Evolutionary conservation across 2,797 vertebrate species (phyloP), one percentile per base, ranked within the genome.

Genomic region (Heteromormyrus szaboi): DNA sequence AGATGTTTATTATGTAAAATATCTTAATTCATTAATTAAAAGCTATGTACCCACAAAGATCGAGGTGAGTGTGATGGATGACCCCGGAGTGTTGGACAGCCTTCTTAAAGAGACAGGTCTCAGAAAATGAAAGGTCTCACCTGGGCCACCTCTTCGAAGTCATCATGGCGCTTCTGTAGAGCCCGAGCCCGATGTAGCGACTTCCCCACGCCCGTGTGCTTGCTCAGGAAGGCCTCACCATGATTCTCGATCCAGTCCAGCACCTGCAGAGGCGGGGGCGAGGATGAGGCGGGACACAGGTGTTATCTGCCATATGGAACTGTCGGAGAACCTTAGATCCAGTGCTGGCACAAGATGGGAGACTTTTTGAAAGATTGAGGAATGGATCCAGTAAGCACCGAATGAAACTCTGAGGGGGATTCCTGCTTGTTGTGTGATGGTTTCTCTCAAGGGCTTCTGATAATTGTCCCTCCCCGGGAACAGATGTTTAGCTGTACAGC

Each of bases 161-260:
- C 97, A 91, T 97, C 97, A 0, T 98, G 97, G 88, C 97, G 96
- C 91, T 98, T 98, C 94, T 98, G 97, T 88, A 98, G 94, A 0
- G 97, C 97, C 0, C 97, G 94, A 46, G 97, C 97, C 92, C 97
- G 95, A 91, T 98, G 97, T 0, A 98, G 93, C 29, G 97, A 98
- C 89, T 98, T 98, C 2, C 97, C 97, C 88, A 98, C 97, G 85
- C 97, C 97, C 0, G 97, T 98, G 90, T 98, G 97, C 93, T 98
- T 98, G 92, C 97, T 97, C 92, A 98, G 96, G 92, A 98, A 98
- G 85, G 97, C 97, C 92, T 98, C 97, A 0, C 97, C 97, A 0
- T 98, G 97, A 88, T 97, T 97, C 94, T 97, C 97, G 83, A 97
- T 97, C 97, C 97, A 98, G 93, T 98, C 97, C 92, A 97, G 94